A percentile compares a stretch with the other conserved stretches of the same genome.
These are phyloP conservation scores for Acrossocheilus wenchowensis DNA, from an alignment of 2,797 vertebrate genomes.

Conservation along the genomic window DNA sequence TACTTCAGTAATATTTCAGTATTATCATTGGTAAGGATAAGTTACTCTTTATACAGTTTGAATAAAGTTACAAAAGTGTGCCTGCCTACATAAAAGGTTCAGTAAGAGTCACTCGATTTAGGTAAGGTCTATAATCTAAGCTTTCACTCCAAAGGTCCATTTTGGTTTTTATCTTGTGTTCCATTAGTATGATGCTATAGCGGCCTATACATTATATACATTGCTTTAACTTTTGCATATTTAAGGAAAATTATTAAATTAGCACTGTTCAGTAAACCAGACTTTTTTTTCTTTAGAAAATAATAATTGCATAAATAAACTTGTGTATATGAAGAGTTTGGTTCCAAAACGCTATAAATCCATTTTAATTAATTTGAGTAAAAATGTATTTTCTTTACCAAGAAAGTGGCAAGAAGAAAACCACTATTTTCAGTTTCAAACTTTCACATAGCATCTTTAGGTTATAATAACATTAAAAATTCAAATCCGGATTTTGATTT, in stretches of 20 bases:
- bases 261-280: neutral
- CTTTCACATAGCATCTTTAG: too few species aligned
- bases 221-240: neutral
- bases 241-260: neutral
- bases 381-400: too few species aligned
- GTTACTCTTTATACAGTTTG: constrained; percentile 32
- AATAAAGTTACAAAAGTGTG: constrained; percentile 27
- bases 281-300: too few species aligned
- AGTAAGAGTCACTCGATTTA: constrained; percentile 40
- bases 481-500: too few species aligned
- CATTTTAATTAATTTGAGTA: too few species aligned
- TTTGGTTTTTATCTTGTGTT: neutral
- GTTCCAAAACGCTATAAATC: too few species aligned
- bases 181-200: too few species aligned
- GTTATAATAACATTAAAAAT: too few species aligned
- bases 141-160: neutral
- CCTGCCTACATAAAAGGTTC: constrained; percentile 1
- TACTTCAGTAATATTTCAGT: neutral
- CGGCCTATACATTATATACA: too few species aligned
- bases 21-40: neutral
- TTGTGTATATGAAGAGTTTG: too few species aligned
- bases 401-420: too few species aligned
- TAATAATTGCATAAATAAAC: neutral
- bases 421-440: too few species aligned
- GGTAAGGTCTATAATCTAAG: constrained; percentile 9